Evolutionary conservation across 2,113 vertebrate species (phyloP), one percentile per base, ranked within the genome.

Genomic region (Phoenicopterus ruber): DNA sequence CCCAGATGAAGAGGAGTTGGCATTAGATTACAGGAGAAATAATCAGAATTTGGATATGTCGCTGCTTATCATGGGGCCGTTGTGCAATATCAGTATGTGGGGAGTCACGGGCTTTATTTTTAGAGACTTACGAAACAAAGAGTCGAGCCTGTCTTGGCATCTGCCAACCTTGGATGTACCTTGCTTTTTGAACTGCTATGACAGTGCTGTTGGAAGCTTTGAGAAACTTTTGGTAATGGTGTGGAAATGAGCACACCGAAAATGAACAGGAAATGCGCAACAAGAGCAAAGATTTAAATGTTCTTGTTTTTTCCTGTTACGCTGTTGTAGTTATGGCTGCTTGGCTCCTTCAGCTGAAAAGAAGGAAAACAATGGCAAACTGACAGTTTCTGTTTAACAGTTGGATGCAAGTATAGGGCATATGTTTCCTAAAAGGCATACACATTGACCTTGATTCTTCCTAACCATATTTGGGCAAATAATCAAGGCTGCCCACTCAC

Each of bases 221-320:
- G 14, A 93, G 46, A 93, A 87, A 19, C 66, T 93, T 58, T 96
- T 72, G 49, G 81, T 72, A 92, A n/a, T 80, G 54, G 10, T 40
- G 52, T 76, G 61, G 77, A 92, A 90, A 89, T 34, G 36, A 82
- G 59, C 11, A 47, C 34, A 74, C 54, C 13, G 21, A 93, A 57
- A 96, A 82, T 50, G 36, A 96, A 54, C 18, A 55, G 49, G 82
- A 96, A 88, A 82, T 76, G 52, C 0, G 4, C 11, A 88, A 55
- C 72, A 42, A 46, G 66, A 88, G 54, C 13, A 52, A 79, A 76
- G 34, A 29, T 92, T 85, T 80, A 74, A 90, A 88, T 86, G 76
- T 44, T 88, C 18, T 49, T 90, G 50, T 90, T 62, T 93, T 96
- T 96, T 97, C 85, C 88, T 93, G 82, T 94, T 94, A 66, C 2